phyloP scores from a whole-genome alignment of 2,797 vertebrate genomes.

The Chanos chanos region DNA sequence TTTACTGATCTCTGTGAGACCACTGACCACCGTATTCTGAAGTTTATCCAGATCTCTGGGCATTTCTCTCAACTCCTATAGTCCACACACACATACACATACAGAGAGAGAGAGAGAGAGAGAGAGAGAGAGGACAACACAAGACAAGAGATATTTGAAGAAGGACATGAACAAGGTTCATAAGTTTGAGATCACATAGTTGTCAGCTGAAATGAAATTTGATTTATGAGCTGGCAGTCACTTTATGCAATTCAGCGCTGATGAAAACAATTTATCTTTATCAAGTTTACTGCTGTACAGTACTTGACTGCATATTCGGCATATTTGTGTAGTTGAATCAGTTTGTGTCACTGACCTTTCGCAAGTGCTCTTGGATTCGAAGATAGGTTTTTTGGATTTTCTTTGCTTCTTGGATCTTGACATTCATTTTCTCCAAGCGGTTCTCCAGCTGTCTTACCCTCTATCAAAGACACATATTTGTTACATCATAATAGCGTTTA shows the following conservation, averaged over 20 bases:
- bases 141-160: background rate
- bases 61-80: slow-evolving; percentile 28
- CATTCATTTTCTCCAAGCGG: background rate
- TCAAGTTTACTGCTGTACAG: too few species aligned
- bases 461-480: background rate
- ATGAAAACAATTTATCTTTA: too few species aligned
- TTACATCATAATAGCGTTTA: too few species aligned
- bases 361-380: slow-evolving; percentile 8
- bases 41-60: background rate
- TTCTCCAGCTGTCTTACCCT: slow-evolving; percentile 16
- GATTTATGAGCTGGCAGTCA: too few species aligned
- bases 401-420: slow-evolving; percentile 19
- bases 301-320: too few species aligned
- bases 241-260: too few species aligned
- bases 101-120: background rate
- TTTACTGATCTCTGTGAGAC: slow-evolving; percentile 6
- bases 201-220: too few species aligned
- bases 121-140: background rate
- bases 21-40: background rate
- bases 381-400: slow-evolving; percentile 7
- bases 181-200: too few species aligned
- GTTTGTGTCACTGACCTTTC: slow-evolving; percentile 4
- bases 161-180: too few species aligned
- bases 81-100: background rate
- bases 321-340: too few species aligned